Base-by-base conservation (phyloP, 1,140 invertebrate species). In the Drosophila quadrilineata region DNA sequence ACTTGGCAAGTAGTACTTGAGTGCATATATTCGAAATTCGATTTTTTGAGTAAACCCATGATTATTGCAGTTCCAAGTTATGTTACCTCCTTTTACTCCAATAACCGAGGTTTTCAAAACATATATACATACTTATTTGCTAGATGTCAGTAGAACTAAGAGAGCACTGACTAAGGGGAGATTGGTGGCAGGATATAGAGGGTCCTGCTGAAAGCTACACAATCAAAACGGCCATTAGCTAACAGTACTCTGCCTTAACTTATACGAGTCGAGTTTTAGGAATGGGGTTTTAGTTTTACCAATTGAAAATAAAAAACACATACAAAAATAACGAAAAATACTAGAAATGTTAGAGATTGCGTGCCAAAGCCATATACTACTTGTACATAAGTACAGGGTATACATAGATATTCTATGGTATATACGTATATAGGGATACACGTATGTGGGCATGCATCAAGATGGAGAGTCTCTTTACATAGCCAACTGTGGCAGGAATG, bases 161-260 rank as follows among this genome's bases (percentile, higher is more conserved):
- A 64, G 28, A 54, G 71, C 67, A 68, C 67, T 71, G 66, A 43
- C 16, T 29, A 17, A 21, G 14, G 21, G 35, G 22, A 9, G 33
- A 28, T 4, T 1, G 4, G 21, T 1, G 14, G 8, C 2, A 9
- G 36, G 21, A 6, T 3, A 2, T 14, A 1, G 49, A 28, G 59
- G 50, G 10, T 22, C n/a, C 22, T 57, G 54, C 43, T 40, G 17
- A 53, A 69, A 59, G 67, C 29, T 66, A 76, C 73, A 84, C 77
- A 79, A 84, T 85, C 79, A 84, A 84, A 80, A 77, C 64, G 80
- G 59, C 59, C 79, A 85, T 77, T 85, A 84, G 62, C 73, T 66
- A 70, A 79, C 50, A 66, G 58, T 75, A 54, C 64, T 68, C 48
- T 62, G 49, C 24, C 33, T n/a, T n/a, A n/a, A n/a, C n/a, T n/a